Evolutionary conservation across 2,888 invertebrate genomes (phyloP), one percentile per base, ranked within the genome.

Genomic region (Lacanobia oleracea): DNA sequence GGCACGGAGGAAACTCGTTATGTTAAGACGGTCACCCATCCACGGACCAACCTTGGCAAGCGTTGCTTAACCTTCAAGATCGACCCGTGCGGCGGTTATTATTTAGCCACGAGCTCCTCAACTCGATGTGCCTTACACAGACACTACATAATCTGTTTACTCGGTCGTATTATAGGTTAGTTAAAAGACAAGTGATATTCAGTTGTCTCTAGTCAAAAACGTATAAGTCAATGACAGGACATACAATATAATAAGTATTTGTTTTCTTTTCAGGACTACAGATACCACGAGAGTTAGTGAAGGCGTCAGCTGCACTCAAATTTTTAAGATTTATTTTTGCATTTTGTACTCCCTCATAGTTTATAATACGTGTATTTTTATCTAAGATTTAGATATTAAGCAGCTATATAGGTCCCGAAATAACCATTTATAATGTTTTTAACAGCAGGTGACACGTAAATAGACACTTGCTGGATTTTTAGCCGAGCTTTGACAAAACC

Each of bases 201-300:
- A 2, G 7, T 48, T 18, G 18, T 48, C 7, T 48, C 1, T 18
- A 16, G 16, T 18, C 48, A 10, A 7, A 18, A 48, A 48, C 18
- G 7, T 18, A 18, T 18, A 48, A 48, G 48, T 48, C 18, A 40
- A 1, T 16, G n/a, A 21, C n/a, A 21, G 8, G 5, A 60, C 2
- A 14, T 43, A 53, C 14, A 12, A 23, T 8, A 9, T 43, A 9
- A 14, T 66, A 57, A 23, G 1, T 2, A 33, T 61, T 69, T 16
- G 16, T 57, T 80, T 43, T 70, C 9, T 51, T 79, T 79, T 40
- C 81, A 79, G 79, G 79, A 79, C 48, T 79, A 72, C 77, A 67
- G 67, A 63, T 79, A 81, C 45, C 79, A 79, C 65, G 79, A 79
- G 50, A 67, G 16, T 59, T 79, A 79, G 67, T 53, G 33, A 65